Percentiles rank a stretch among this genome's conserved stretches.
Evolutionary conservation across 2,888 invertebrate genomes (phyloP).

Genomic region (Protodeltote pygarga): DNA sequence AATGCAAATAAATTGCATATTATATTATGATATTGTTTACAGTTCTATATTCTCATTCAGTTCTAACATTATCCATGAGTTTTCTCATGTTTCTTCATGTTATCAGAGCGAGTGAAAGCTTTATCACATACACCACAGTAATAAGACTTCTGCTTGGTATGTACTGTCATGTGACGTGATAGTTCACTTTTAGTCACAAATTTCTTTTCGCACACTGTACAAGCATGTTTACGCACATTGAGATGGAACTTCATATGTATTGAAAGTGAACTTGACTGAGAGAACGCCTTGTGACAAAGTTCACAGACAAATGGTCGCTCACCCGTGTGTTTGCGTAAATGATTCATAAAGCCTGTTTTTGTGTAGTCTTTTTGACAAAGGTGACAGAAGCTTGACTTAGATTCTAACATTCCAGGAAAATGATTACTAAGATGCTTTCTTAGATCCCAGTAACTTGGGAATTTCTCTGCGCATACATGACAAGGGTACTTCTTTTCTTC

Average conservation of each 20-base stretch:
- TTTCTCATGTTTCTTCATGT: constrained; percentile 87
- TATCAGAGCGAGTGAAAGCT: constrained; percentile 84
- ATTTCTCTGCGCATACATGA: constrained; percentile 84
- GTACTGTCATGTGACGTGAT: constrained; percentile 86
- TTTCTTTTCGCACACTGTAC: constrained; percentile 85
- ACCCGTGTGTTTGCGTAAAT: constrained; percentile 83
- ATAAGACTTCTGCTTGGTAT: constrained; percentile 85
- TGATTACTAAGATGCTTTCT: constrained; percentile 83
- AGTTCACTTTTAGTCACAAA: constrained; percentile 86
- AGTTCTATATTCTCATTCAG: constrained; percentile 46
- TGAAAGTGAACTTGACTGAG: constrained; percentile 84
- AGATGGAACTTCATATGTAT: constrained; percentile 86
- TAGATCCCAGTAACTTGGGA: constrained; percentile 83
- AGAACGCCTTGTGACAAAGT: constrained; percentile 84
- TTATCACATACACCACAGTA: constrained; percentile 86
- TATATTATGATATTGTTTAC: constrained; percentile 50
- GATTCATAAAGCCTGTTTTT: constrained; percentile 85
- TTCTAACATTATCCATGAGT: constrained; percentile 76
- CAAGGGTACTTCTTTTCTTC: constrained; percentile 84
- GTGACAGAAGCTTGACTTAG: constrained; percentile 85
- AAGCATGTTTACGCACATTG: constrained; percentile 84
- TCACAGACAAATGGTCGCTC: constrained; percentile 85
- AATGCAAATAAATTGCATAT: constrained; percentile 49
- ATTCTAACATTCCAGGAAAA: constrained; percentile 84
- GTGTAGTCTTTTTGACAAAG: constrained; percentile 86